Evolutionary conservation across 2,888 invertebrate genomes (phyloP).

Genomic region (Heteromyza rotundicornis): DNA sequence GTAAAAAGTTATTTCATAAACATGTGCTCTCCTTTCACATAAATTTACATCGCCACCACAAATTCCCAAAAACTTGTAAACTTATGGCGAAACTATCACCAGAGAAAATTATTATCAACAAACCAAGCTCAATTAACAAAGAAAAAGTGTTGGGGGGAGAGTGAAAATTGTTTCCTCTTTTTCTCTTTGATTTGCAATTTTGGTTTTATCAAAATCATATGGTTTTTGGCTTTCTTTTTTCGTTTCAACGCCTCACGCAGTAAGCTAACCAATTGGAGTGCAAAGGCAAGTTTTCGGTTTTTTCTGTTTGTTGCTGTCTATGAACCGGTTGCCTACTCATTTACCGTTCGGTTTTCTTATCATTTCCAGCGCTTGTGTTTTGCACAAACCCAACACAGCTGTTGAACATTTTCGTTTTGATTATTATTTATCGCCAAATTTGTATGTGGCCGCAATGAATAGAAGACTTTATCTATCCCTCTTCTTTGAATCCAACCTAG

Average conservation of each 20-base stretch:
- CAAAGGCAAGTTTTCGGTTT: slow-evolving; percentile 45
- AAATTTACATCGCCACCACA: too few species aligned
- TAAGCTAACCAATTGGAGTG: slow-evolving; percentile 11
- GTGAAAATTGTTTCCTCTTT: background rate
- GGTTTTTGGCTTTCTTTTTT: slow-evolving; percentile 24
- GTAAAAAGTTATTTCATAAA: slow-evolving; percentile 29
- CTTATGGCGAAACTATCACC: too few species aligned
- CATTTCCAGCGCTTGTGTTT: background rate
- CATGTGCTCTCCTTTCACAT: too few species aligned
- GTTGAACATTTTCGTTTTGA: too few species aligned
- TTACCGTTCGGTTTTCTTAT: background rate
- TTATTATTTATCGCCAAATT: too few species aligned
- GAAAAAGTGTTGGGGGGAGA: slow-evolving; percentile 37
- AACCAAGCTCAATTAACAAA: background rate
- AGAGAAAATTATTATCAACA: too few species aligned
- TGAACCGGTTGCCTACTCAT: background rate
- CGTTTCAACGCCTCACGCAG: background rate
- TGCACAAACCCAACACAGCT: too few species aligned
- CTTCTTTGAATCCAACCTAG: too few species aligned
- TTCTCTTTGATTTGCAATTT: slow-evolving; percentile 18
- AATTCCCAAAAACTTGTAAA: too few species aligned
- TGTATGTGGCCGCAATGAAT: too few species aligned
- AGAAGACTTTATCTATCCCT: too few species aligned
- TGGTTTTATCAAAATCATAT: slow-evolving; percentile 46
- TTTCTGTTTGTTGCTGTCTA: background rate